phyloP scores from a whole-genome alignment of 2,113 vertebrate species.

The Brachypodius melanocephalos region DNA sequence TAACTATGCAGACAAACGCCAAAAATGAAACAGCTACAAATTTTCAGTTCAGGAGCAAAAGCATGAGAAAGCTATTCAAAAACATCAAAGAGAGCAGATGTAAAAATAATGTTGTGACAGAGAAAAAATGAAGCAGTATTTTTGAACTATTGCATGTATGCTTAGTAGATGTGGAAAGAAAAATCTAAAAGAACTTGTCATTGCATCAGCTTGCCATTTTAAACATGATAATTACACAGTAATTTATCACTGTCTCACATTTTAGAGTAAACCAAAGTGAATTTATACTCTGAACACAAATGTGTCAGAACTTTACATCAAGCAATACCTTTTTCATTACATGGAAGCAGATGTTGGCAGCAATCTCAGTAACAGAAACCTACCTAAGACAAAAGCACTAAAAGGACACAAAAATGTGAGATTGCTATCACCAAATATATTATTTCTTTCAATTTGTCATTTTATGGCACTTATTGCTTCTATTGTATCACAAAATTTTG shows the following conservation, averaged over 20 bases:
- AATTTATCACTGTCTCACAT: slow-evolving; percentile 36
- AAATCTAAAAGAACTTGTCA: slow-evolving; percentile 22
- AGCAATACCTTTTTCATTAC: slow-evolving; percentile 17
- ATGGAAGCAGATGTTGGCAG: not conserved
- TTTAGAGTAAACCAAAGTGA: slow-evolving; percentile 30
- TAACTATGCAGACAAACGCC: not conserved
- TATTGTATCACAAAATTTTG: not conserved
- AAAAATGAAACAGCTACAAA: not conserved
- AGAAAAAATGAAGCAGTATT: slow-evolving; percentile 9
- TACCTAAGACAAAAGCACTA: not conserved
- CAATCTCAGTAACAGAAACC: not conserved
- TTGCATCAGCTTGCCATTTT: not conserved
- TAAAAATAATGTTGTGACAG: not conserved
- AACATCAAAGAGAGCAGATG: not conserved
- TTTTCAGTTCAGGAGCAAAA: not conserved
- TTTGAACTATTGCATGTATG: not conserved
- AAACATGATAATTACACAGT: slow-evolving; percentile 15
- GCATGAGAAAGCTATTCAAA: not conserved
- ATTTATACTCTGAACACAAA: slow-evolving; percentile 10
- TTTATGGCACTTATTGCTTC: not conserved
- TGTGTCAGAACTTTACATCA: not conserved
- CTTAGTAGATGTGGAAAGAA: not conserved
- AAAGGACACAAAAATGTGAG: not conserved
- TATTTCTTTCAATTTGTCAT: not conserved
- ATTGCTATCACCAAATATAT: not conserved